These are phyloP conservation scores for Biston betularia DNA, from an alignment of 2,888 invertebrate species.

Conservation along the genomic window DNA sequence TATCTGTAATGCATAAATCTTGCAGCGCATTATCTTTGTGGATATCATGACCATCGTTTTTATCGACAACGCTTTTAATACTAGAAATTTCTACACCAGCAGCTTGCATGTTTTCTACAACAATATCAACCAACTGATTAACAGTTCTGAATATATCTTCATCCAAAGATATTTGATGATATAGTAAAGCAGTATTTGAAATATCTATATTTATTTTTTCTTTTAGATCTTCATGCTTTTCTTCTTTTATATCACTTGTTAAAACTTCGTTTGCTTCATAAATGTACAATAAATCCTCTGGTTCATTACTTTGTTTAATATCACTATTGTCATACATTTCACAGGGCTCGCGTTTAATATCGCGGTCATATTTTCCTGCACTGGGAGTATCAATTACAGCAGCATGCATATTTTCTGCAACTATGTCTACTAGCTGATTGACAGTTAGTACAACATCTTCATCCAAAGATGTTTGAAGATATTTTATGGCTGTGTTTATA, in stretches of 20 bases:
- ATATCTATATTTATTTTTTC: background rate
- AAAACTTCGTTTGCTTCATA: background rate
- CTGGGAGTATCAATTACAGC: background rate
- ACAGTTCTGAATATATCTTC: conserved; percentile 3
- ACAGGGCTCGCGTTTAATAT: conserved; percentile 9
- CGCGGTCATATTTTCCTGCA: background rate
- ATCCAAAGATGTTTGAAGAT: background rate
- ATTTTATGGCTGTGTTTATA: background rate
- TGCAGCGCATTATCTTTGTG: background rate
- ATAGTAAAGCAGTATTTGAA: background rate
- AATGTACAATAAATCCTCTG: background rate
- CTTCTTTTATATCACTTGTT: conserved; percentile 15
- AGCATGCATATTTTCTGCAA: background rate
- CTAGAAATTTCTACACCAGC: background rate
- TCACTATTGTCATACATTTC: background rate
- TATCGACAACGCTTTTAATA: conserved; percentile 2
- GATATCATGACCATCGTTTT: conserved; percentile 2
- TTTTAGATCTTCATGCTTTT: conserved; percentile 8
- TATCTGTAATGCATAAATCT: conserved; percentile 2
- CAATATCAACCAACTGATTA: conserved; percentile 1
- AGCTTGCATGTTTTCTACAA: background rate
- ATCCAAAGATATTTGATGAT: background rate
- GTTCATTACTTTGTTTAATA: background rate
- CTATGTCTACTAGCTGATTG: conserved; percentile 4
- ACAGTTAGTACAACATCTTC: conserved; percentile 3